These are phyloP conservation scores for Heliocidaris tuberculata DNA, from an alignment of 35 echinoderm and acorn worm species.

Conservation along the genomic window DNA sequence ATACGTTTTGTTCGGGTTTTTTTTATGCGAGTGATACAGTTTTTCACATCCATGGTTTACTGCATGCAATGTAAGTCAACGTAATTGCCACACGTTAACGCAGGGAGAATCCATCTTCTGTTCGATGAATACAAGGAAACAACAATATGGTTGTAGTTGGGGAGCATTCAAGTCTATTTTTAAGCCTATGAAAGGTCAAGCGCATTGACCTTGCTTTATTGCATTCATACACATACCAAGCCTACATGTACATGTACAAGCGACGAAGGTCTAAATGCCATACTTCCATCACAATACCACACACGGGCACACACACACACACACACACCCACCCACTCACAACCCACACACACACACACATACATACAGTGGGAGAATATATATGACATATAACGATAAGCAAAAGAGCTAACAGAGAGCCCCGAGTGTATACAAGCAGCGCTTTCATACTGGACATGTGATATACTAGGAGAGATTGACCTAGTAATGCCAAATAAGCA, in stretches of 20 bases:
- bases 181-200: constrained; percentile 43
- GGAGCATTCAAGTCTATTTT: constrained; percentile 23
- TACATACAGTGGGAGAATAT: background rate
- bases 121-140: constrained; percentile 35
- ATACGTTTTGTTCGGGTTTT: background rate
- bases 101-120: background rate
- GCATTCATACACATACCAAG: constrained; percentile 45
- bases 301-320: constrained; percentile 27
- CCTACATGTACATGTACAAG: background rate
- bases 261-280: background rate
- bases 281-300: background rate
- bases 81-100: background rate
- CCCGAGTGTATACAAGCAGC: background rate
- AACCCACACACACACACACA: constrained; percentile 42
- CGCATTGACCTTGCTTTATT: constrained; percentile 20
- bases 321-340: constrained; percentile 23
- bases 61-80: background rate
- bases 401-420: constrained; percentile 20
- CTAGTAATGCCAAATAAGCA: constrained; percentile 54
- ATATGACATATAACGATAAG: background rate
- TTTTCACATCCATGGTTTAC: background rate
- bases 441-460: constrained; percentile 41
- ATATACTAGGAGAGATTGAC: constrained; percentile 31
- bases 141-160: constrained; percentile 18
- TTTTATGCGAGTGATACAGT: background rate